Base-by-base conservation (phyloP, 2,797 vertebrate genomes). In the Pampus argenteus region DNA sequence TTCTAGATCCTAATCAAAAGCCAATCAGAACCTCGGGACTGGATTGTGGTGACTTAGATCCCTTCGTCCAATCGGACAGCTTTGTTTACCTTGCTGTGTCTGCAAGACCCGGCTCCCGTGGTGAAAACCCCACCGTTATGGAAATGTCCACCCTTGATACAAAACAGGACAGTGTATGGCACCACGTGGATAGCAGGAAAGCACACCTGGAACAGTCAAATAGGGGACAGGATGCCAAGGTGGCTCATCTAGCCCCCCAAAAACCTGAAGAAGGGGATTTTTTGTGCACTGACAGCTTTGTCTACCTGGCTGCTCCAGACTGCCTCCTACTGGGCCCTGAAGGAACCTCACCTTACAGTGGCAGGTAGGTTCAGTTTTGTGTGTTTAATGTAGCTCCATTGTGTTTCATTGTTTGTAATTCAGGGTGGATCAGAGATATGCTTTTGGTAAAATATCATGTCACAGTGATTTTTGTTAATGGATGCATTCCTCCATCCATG, bases 51-150 rank as follows among this genome's bases (percentile, higher is more conserved):
- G 93, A 94, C 66, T 36, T 94, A 20, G 94, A 95, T 85, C 93
- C 94, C 4, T 95, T 95, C 20, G 90, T 94, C 50, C 89, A 94
- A 5, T 94, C 94, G 0, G 95, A 95, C 63, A 95, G 94, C 82
- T 95, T 95, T 70, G 93, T 95, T 71, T 95, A 95, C 85, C 91
- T 95, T 8, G 95, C 95, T 0, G 95, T 95, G 22, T 94, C 95
- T 2, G 88, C 91, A n/a, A 76, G 88, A 50, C 87, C 92, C 2
- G 68, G 34, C 13, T 84, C 81, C 38, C 78, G 51, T 49, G 71
- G 86, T 1, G 92, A 93, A 31, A 50, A 71, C 13, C 44, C 78
- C 17, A 26, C 57, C 4, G 9, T 75, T 25, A 65, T 72, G 36
- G 84, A 84, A 20, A 48, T 68, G n/a, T 50, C 69, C 18, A 25